Conservation (phyloP, 2,797 vertebrate genomes). For the Fratercula arctica region DNA sequence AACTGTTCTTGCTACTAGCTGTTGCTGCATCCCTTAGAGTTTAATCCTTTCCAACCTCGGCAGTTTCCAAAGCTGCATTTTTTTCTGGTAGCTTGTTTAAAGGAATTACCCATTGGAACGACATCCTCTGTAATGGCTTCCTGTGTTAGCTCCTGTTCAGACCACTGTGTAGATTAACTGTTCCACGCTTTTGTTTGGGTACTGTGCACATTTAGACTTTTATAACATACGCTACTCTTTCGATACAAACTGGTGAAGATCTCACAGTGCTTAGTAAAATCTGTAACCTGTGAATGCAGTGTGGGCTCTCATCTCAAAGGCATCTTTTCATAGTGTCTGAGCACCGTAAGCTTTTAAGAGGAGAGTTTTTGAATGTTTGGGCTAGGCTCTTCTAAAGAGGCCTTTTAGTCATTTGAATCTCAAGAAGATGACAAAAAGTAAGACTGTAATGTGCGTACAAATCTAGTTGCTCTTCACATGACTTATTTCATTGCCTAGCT, state of each 20-base stretch:
- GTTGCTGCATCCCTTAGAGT: not conserved
- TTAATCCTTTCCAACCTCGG: not conserved
- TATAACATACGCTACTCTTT: not conserved
- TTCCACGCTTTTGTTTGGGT: not conserved
- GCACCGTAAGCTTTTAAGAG: not conserved
- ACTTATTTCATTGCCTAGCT: not conserved
- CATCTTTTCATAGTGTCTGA: not conserved
- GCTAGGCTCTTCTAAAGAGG: not conserved
- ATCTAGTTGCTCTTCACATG: fast-evolving
- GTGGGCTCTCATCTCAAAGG: not conserved
- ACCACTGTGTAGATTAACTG: not conserved
- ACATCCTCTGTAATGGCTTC: not conserved
- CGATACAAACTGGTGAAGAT: not conserved
- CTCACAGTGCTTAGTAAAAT: not conserved
- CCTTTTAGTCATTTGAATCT: not conserved
- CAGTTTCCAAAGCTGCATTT: constrained; percentile 17
- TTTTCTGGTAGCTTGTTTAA: not conserved
- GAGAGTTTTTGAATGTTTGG: not conserved
- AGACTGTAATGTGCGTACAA: not conserved
- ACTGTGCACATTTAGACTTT: not conserved
- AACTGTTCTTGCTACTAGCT: constrained; percentile 9
- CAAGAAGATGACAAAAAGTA: not conserved
- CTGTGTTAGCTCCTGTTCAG: not conserved
- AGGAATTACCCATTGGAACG: constrained; percentile 6
- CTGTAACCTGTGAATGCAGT: not conserved